A percentile compares a stretch with the other conserved stretches of the same genome.
Conservation (phyloP, 2,113 vertebrate genomes). For the Triplophysa siluroides region DNA sequence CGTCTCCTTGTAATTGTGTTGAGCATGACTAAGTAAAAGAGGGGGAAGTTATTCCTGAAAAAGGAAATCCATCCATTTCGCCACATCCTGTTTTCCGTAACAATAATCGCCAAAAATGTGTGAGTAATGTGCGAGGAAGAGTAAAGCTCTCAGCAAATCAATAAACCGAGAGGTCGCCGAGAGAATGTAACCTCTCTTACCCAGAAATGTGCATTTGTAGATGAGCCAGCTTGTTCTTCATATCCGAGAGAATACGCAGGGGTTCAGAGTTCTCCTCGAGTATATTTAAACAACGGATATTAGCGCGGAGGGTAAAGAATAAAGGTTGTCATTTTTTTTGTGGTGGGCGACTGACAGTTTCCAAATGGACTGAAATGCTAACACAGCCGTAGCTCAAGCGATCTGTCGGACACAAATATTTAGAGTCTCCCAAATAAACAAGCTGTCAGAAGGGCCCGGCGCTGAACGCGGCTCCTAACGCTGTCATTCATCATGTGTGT, state of each 20-base stretch:
- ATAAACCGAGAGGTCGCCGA: slow-evolving; percentile 24
- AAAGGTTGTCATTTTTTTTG: slow-evolving; percentile 29
- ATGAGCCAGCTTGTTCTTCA: neutral
- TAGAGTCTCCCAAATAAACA: slow-evolving; percentile 61
- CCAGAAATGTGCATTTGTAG: slow-evolving; percentile 1
- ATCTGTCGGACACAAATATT: slow-evolving; percentile 62
- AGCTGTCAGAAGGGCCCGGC: slow-evolving; percentile 39
- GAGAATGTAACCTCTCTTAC: slow-evolving; percentile 33
- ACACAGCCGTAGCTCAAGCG: slow-evolving; percentile 35
- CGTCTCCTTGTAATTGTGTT: neutral
- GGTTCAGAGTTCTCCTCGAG: slow-evolving; percentile 48
- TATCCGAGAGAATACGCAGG: slow-evolving; percentile 1
- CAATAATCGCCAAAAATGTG: neutral
- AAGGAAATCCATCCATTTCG: slow-evolving; percentile 16
- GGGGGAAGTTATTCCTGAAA: slow-evolving; percentile 13
- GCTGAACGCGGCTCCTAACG: slow-evolving; percentile 46
- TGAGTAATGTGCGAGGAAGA: slow-evolving; percentile 11
- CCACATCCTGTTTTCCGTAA: slow-evolving; percentile 12
- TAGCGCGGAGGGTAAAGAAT: slow-evolving; percentile 1
- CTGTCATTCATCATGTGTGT: slow-evolving; percentile 52
- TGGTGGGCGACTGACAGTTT: slow-evolving; percentile 41
- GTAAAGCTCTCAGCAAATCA: slow-evolving; percentile 36
- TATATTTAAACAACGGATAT: slow-evolving; percentile 11
- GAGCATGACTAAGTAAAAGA: slow-evolving; percentile 9
- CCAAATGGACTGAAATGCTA: slow-evolving; percentile 53